Percentiles rank a stretch among this genome's conserved stretches.
Conservation (phyloP, 2,113 vertebrate species). For the Phalacrocorax brasilianus region DNA sequence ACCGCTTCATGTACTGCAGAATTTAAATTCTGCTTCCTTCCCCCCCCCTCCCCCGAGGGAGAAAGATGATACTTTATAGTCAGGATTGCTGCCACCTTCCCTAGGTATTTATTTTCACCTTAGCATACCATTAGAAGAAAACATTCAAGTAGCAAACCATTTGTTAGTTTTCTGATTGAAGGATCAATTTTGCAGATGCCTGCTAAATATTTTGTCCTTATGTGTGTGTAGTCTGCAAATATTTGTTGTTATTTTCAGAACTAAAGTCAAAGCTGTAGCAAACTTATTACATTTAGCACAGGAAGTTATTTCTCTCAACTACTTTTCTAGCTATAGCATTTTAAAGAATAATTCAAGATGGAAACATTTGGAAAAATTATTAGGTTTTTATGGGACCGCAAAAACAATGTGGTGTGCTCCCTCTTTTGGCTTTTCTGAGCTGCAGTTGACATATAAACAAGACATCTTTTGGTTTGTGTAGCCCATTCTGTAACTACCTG, state of each 20-base stretch:
- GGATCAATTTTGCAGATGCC: background rate
- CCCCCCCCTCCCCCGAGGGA: background rate
- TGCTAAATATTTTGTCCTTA: background rate
- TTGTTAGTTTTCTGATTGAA: background rate
- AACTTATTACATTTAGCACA: background rate
- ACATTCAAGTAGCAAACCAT: background rate
- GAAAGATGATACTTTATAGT: background rate
- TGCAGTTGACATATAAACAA: background rate
- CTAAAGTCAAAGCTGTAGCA: background rate
- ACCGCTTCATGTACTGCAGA: slow-evolving; percentile 21
- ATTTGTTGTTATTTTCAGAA: background rate
- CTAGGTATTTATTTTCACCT: background rate
- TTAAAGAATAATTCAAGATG: background rate
- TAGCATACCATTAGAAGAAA: background rate
- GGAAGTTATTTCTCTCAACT: background rate
- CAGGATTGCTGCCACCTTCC: background rate
- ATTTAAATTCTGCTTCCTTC: slow-evolving; percentile 21
- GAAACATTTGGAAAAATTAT: background rate
- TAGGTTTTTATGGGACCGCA: background rate
- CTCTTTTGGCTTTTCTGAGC: background rate
- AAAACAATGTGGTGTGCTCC: background rate
- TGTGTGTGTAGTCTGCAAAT: background rate
- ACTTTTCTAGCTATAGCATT: background rate
- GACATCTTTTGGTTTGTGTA: background rate
- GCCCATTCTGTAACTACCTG: background rate